Conservation (phyloP, 92 coral and sea anemone species). For the Porites lobata region DNA sequence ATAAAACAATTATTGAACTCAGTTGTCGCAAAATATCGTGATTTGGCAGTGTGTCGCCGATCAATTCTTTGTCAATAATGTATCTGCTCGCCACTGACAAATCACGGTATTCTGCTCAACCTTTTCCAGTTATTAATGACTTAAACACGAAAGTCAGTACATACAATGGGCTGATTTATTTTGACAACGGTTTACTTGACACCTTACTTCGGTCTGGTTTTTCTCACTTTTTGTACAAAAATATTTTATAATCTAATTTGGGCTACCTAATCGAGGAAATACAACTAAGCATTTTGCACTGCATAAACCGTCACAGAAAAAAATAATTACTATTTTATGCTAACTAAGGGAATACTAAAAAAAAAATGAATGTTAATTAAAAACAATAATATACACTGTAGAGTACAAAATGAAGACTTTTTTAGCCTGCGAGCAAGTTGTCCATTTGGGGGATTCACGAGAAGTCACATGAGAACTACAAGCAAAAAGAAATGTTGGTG, state of each 20-base stretch:
- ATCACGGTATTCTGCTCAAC: too few relatives aligned
- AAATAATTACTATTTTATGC: background rate
- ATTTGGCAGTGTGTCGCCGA: too few relatives aligned
- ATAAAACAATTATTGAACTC: too few relatives aligned
- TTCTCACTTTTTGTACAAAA: slow-evolving; percentile 16
- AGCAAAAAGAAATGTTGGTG: too few relatives aligned
- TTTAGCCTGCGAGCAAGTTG: too few relatives aligned
- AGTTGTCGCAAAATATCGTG: too few relatives aligned
- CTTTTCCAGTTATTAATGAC: background rate
- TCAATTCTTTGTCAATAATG: too few relatives aligned
- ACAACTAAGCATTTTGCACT: too few relatives aligned
- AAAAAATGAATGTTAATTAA: background rate
- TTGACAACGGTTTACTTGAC: slow-evolving; percentile 3
- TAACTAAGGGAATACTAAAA: background rate
- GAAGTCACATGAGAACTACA: too few relatives aligned
- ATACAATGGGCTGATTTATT: slow-evolving; percentile 6
- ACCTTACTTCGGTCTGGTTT: background rate
- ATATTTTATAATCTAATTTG: background rate
- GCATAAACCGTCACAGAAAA: background rate
- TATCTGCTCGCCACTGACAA: too few relatives aligned
- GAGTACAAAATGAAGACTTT: background rate
- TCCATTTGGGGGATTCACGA: too few relatives aligned
- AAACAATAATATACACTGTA: too few relatives aligned
- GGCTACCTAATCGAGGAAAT: background rate
- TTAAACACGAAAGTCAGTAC: background rate